These are phyloP conservation scores for Chionoecetes opilio DNA, from an alignment of 1,140 invertebrate genomes.

Conservation along the genomic window DNA sequence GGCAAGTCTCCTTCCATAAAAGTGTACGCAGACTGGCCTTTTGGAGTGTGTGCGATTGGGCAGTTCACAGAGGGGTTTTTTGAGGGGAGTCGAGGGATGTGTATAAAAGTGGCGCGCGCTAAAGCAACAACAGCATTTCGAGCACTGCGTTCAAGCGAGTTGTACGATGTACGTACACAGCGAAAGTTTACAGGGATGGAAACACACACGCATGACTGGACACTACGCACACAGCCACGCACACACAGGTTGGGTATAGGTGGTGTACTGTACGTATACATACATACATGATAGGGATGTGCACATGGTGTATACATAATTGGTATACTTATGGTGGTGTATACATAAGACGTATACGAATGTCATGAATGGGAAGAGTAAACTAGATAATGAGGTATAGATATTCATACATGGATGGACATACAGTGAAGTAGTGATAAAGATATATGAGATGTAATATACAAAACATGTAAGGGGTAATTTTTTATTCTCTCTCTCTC, in stretches of 20 bases:
- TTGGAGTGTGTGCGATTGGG: slow-evolving; percentile 1
- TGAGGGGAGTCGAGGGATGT: not conserved
- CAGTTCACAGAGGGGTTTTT: not conserved
- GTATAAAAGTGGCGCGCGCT: not conserved
- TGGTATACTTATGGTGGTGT: too few relatives aligned
- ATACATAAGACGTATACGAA: too few relatives aligned
- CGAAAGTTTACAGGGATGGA: not conserved
- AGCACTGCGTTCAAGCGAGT: not conserved
- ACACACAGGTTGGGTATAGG: too few relatives aligned
- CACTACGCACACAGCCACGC: not conserved
- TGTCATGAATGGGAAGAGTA: too few relatives aligned
- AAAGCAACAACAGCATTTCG: not conserved
- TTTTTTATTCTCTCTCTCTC: too few relatives aligned
- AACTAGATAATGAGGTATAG: too few relatives aligned
- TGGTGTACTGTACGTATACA: not conserved
- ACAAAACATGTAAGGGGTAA: too few relatives aligned
- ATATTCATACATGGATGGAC: too few relatives aligned
- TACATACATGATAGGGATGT: not conserved
- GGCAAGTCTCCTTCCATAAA: not conserved
- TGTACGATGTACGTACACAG: not conserved
- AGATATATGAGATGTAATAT: too few relatives aligned
- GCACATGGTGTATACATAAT: too few relatives aligned
- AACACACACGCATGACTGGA: not conserved
- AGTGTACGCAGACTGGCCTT: not conserved
- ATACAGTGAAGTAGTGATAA: too few relatives aligned